Evolutionary conservation across 2,113 vertebrate genomes (phyloP).

Genomic region (Thunnus thynnus): DNA sequence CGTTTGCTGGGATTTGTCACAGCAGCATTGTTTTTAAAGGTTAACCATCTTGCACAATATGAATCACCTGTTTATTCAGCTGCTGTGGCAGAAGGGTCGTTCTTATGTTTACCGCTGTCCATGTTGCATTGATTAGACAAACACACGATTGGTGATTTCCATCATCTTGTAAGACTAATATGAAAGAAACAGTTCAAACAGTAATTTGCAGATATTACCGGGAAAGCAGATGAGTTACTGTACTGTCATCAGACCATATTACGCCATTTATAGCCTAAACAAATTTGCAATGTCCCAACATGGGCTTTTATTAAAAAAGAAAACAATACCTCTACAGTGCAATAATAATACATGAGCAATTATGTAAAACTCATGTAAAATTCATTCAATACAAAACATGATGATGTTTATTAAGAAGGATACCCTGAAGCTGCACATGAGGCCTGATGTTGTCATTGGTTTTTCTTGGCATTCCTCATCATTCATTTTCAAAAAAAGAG

Average conservation of each 20-base stretch:
- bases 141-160: conserved; percentile 39
- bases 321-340: not conserved
- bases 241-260: conserved; percentile 26
- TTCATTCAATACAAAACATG: not conserved
- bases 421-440: not conserved
- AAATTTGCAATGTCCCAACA: conserved; percentile 14
- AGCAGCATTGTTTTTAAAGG: not conserved
- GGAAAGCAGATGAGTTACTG: conserved; percentile 39
- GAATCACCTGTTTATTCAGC: conserved; percentile 17
- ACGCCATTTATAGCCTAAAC: conserved; percentile 44
- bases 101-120: conserved; percentile 19
- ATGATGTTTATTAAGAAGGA: conserved; percentile 3
- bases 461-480: not conserved
- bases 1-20: too few relatives aligned
- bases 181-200: conserved; percentile 37
- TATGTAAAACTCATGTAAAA: conserved; percentile 13
- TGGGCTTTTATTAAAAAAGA: not conserved
- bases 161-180: conserved; percentile 36
- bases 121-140: conserved; percentile 46
- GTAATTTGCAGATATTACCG: conserved; percentile 30
- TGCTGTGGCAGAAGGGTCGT: not conserved
- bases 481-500: too few relatives aligned
- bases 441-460: not conserved
- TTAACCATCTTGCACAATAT: not conserved
- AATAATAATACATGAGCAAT: conserved; percentile 10